Base-by-base conservation (phyloP, 1,140 invertebrate species). In the Apis florea region DNA sequence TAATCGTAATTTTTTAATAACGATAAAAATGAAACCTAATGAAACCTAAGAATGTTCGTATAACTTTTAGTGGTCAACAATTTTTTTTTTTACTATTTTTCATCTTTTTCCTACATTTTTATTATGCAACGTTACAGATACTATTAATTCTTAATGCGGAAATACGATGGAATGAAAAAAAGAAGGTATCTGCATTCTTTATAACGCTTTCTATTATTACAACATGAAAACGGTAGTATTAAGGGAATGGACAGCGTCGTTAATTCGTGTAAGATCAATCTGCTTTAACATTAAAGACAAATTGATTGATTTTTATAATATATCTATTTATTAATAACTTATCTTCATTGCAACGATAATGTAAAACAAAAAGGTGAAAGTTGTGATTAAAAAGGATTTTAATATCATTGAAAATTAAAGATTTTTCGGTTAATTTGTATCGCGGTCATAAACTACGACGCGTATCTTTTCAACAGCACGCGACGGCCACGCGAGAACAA, bases 101-200 rank as follows among this genome's bases (percentile, higher is more conserved):
- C 19, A 31, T 54, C 13, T 10, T 63, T 67, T 17, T 47, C 19
- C 53, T 47, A 24, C 40, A 24, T 69, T 56, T 47, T 77, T 15
- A 21, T 68, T 17, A 13, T n/a, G 54, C 51, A 78, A 59, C 54
- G 66, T n/a, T 5, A 24, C 40, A 59, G 76, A 70, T 47, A 54
- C 54, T 59, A 69, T 78, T 69, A 78, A 58, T 69, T 49, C 66
- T 70, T 78, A 78, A 78, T 69, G 51, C 53, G 54, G 1, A 54
- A 78, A 78, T 47, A 70, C 40, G 76, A 56, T 24, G 24, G 76
- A 70, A 69, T 31, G 56, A 59, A 70, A 78, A 69, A 24, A 70
- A 70, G 66, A 51, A 78, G 67, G 51, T n/a, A 68, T 69, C 56
- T 59, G 64, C 76, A 78, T 78, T 24, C 66, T 78, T 78, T 78